Percentiles rank a stretch among this genome's conserved stretches.
Evolutionary conservation across 2,888 invertebrate genomes (phyloP).

Genomic region (Furcula furcula): DNA sequence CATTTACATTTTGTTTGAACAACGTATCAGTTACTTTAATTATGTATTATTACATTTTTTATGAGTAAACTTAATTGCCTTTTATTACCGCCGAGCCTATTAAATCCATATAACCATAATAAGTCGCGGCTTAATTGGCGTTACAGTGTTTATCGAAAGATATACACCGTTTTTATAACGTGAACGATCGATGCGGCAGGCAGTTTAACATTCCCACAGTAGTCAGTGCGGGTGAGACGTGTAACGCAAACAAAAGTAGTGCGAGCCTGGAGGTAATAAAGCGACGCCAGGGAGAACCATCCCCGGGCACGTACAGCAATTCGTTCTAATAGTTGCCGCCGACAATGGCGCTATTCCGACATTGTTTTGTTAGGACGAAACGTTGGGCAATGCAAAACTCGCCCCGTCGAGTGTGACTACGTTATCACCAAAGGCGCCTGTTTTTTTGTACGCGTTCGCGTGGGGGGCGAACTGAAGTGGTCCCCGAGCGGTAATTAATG

Average conservation of each 20-base stretch:
- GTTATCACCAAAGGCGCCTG: slow-evolving; percentile 48
- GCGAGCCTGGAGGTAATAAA: slow-evolving; percentile 66
- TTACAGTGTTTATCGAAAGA: slow-evolving; percentile 31
- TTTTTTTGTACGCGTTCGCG: slow-evolving; percentile 50
- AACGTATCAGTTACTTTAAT: too few species aligned
- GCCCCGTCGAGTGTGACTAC: slow-evolving; percentile 41
- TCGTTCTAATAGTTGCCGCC: slow-evolving; percentile 71
- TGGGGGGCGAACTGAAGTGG: slow-evolving; percentile 72
- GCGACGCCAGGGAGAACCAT: slow-evolving; percentile 50
- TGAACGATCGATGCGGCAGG: slow-evolving; percentile 38
- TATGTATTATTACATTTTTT: too few species aligned
- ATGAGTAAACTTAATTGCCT: slow-evolving; percentile 43
- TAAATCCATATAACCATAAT: slow-evolving; percentile 41
- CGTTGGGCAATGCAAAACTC: slow-evolving; percentile 63
- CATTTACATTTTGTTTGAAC: too few species aligned
- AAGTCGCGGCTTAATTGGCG: slow-evolving; percentile 35
- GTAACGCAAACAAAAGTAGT: slow-evolving; percentile 65
- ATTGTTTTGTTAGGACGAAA: slow-evolving; percentile 71
- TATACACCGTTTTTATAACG: slow-evolving; percentile 29
- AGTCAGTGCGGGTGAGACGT: slow-evolving; percentile 48
- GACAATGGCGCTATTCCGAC: slow-evolving; percentile 58
- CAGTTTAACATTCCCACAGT: slow-evolving; percentile 48
- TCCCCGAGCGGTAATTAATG: slow-evolving; percentile 68
- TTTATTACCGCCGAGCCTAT: slow-evolving; percentile 43
- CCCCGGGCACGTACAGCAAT: slow-evolving; percentile 68